Evolutionary conservation across 2,113 vertebrate species (phyloP), one percentile per base, ranked within the genome.

Genomic region (Rattus rattus): DNA sequence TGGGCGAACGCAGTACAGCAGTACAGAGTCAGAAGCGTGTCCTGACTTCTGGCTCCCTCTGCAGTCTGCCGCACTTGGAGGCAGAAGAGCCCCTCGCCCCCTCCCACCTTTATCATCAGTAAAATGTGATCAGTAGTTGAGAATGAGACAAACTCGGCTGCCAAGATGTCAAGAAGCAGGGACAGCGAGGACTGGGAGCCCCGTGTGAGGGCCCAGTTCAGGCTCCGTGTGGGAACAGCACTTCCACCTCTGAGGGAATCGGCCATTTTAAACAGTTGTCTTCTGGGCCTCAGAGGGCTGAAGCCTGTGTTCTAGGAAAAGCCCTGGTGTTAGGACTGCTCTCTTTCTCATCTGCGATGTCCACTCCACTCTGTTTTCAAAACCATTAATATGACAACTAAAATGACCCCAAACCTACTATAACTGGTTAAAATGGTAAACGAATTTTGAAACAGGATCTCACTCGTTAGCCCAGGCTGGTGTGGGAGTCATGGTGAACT

Each of bases 341-440:
- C 47, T 72, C 80, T 17, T 61, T 10, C 36, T n/a, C 65, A 3
- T 73, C 81, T 75, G 26, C 59, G 30, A 22, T 88, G 52, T 75
- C 12, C 19, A 30, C 36, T 75, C 12, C 19, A 36, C 56, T 73
- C 17, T 36, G 20, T 26, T 94, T 39, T 24, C 2, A 0, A n/a
- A 86, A 28, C 43, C 83, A 33, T 47, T 7, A 85, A 63, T 19
- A 72, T 76, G 36, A 76, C 59, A 43, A 72, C 30, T 65, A 92
- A 91, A 93, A 91, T 75, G n/a, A 88, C 73, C 92, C n/a, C 61
- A 80, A 88, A 84, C 11, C 13, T 56, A 47, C n/a, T 30, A 43
- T 43, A 87, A 92, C 30, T 65, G n/a, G n/a, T 24, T 83, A 83
- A 61, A 61, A 61, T 13, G n/a, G 54, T 22, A 61, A 28, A 80